Evolutionary conservation across 2,113 vertebrate species (phyloP), one percentile per base, ranked within the genome.

Genomic region (Mola mola): DNA sequence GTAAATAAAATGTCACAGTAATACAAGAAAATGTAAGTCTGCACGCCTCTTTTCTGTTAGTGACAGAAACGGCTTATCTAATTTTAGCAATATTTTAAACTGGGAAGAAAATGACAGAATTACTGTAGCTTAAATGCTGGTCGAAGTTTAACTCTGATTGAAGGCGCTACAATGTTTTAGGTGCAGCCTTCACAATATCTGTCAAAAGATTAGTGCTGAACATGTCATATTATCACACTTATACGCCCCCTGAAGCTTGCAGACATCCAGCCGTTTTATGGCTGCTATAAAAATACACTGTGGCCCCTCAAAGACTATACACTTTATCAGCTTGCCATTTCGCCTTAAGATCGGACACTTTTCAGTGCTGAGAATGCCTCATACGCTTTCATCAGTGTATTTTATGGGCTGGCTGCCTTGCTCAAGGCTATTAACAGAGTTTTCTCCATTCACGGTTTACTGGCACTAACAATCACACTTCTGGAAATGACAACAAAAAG

Each of bases 341-440:
- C 28, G 22, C 34, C 24, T n/a, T 47, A 46, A 64, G 63, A 40
- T 55, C 63, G 56, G 36, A 50, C 17, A n/a, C 26, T 62, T 69
- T 62, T 78, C 49, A 34, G 49, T 52, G 48, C 34, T 71, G 60
- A 28, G 38, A 51, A 67, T 60, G 41, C 48, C 50, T 25, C 62
- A 26, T 51, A 16, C 53, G 22, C n/a, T 34, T 20, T 42, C 64
- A 51, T 42, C 11, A 17, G 5, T 37, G 43, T 36, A n/a, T 43
- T 69, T 71, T 81, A 75, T 40, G 21, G 40, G 46, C 46, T 36
- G 44, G n/a, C 29, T 71, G 47, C 61, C 50, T 75, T 61, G 66
- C 69, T 74, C 51, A 74, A 71, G 59, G 74, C 41, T 55, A 21
- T 19, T n/a, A 44, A 34, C 1, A 33, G 37, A 22, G 19, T 46